Percentiles rank a stretch among this genome's conserved stretches.
These are phyloP conservation scores for Allophyes oxyacanthae DNA, from an alignment of 2,888 invertebrate species.

Conservation along the genomic window DNA sequence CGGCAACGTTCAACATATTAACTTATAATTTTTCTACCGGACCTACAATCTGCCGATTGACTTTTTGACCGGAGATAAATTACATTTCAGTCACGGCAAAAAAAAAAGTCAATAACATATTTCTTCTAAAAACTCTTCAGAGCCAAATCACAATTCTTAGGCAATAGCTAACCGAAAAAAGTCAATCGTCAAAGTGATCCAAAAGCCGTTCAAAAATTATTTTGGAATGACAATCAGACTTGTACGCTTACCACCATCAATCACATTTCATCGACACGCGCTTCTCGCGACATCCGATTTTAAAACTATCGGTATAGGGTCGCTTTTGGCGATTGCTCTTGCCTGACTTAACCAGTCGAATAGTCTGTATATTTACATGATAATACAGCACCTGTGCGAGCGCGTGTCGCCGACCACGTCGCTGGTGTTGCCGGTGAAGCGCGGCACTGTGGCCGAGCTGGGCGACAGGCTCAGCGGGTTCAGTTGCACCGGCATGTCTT, in stretches of 20 bases:
- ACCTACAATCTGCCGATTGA: constrained; percentile 48
- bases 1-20: constrained; percentile 65
- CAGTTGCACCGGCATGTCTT: constrained; percentile 82
- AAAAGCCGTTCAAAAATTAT: constrained; percentile 55
- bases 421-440: constrained; percentile 93
- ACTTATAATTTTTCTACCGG: constrained; percentile 41
- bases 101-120: constrained; percentile 16
- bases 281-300: constrained; percentile 21
- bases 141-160: constrained; percentile 47
- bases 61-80: constrained; percentile 27
- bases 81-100: constrained; percentile 31
- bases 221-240: constrained; percentile 85
- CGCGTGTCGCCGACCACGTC: constrained; percentile 93
- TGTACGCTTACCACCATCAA: constrained; percentile 64
- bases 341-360: neutral
- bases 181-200: constrained; percentile 40
- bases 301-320: constrained; percentile 2
- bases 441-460: constrained; percentile 82
- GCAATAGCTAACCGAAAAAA: constrained; percentile 31
- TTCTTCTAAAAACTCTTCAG: constrained; percentile 25
- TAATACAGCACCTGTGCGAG: constrained; percentile 92
- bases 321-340: neutral
- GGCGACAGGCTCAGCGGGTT: constrained; percentile 83
- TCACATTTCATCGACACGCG: constrained; percentile 45
- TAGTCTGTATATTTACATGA: constrained; percentile 88